A percentile compares a stretch with the other conserved stretches of the same genome.
phyloP scores from a whole-genome alignment of 2,113 vertebrate species.

The Psammodynastes pulverulentus region DNA sequence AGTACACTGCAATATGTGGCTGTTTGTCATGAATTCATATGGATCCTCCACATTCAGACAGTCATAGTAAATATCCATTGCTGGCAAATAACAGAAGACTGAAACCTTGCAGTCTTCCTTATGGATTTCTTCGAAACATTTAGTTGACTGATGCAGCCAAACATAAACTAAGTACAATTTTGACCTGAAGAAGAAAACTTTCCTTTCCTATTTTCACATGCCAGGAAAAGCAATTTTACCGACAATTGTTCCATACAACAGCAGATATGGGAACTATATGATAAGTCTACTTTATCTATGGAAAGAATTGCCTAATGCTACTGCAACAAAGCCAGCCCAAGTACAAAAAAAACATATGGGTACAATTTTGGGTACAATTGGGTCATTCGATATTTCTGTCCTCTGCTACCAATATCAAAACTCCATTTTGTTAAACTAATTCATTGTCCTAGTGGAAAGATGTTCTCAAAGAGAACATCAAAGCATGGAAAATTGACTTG shows the following conservation, averaged over 20 bases:
- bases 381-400: background rate
- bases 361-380: background rate
- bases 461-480: background rate
- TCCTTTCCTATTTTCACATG: background rate
- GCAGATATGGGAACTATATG: background rate
- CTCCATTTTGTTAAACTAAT: background rate
- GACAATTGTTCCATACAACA: background rate
- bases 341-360: background rate
- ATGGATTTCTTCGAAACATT: background rate
- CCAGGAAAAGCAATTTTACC: background rate
- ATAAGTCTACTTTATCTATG: background rate
- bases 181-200: background rate
- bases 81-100: background rate
- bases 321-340: background rate
- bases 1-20: background rate
- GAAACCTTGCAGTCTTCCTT: background rate
- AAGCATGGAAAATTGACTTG: constrained; percentile 14
- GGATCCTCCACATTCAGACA: background rate
- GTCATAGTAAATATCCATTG: background rate
- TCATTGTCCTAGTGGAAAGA: constrained; percentile 10
- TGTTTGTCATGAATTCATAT: background rate
- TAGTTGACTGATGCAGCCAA: background rate
- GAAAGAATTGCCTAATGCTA: background rate
- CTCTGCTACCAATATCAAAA: background rate
- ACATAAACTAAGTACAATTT: background rate